Percentiles rank a stretch among this genome's conserved stretches.
Conservation (phyloP, 1,140 invertebrate species). For the Grapholita molesta region DNA sequence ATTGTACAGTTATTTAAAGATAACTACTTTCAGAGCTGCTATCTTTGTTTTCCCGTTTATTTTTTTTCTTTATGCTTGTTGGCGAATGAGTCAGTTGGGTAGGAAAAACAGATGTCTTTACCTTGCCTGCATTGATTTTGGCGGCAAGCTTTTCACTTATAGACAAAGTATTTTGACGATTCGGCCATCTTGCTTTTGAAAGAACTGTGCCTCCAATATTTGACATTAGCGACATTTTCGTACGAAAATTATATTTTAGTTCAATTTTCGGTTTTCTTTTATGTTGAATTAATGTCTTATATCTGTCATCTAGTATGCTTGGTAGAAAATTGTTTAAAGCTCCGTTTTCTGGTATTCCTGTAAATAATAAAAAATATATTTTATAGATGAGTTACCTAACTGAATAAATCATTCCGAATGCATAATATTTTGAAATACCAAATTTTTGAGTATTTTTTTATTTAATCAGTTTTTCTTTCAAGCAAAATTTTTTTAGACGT, state of each 20-base stretch:
- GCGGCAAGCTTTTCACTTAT: not conserved
- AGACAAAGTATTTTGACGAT: not conserved
- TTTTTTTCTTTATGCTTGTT: not conserved
- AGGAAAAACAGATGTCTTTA: not conserved
- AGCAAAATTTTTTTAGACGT: too few species aligned
- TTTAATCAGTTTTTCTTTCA: too few species aligned
- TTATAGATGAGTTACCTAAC: too few species aligned
- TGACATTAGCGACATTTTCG: slow-evolving; percentile 42
- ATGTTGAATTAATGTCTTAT: slow-evolving; percentile 48
- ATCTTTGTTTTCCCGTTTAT: not conserved
- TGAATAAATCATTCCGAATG: too few species aligned
- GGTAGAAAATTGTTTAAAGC: slow-evolving; percentile 19
- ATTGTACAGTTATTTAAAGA: too few species aligned
- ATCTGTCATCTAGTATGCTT: slow-evolving; percentile 48
- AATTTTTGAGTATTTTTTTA: too few species aligned
- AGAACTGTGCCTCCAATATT: slow-evolving; percentile 44
- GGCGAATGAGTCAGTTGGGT: not conserved
- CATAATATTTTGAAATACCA: too few species aligned
- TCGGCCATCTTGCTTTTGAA: slow-evolving; percentile 54
- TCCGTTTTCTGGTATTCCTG: slow-evolving; percentile 20
- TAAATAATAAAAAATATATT: slow-evolving; percentile 26
- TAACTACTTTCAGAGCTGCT: not conserved
- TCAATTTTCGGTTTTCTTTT: slow-evolving; percentile 54
- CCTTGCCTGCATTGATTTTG: not conserved
- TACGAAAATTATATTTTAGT: slow-evolving; percentile 55